Base-by-base conservation (phyloP, 2,888 invertebrate species). In the Brachynemurus nebulosus region DNA sequence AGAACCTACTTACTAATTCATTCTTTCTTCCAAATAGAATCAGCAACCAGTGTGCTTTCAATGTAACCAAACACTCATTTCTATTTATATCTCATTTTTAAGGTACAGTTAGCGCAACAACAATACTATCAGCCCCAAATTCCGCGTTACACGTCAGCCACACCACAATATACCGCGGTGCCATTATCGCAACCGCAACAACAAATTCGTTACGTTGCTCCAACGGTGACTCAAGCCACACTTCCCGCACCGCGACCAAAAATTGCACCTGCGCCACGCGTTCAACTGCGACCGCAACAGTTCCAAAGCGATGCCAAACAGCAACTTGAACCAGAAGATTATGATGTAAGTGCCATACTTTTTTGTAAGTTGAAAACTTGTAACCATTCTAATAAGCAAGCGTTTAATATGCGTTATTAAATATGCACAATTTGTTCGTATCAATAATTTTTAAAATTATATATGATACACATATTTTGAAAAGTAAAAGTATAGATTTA, bases 261-360 rank as follows among this genome's bases (percentile, higher is more conserved):
- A 14, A n/a, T n/a, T n/a, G 17, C 50, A 44, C 33, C 44, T 41
- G 3, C 48, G 44, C 25, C 48, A 48, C 44, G 39, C 45, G 40
- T 59, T 55, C 27, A 54, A 57, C 1, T 61, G 61, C 36, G 42
- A 9, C 60, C 61, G 7, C 69, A 70, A 46, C 48, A 47, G 18
- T n/a, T n/a, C n/a, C 45, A 43, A 17, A 45, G 47, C 34, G 66
- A 68, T 43, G 55, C 54, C 33, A 55, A 52, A n/a, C 56, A 55
- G 43, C 52, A 64, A 34, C 69, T 71, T 50, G 70, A 70, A 49
- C 64, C 66, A 51, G 79, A 79, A 54, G 80, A 81, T 55, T 80
- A 77, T 65, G 80, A 81, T 59, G 81, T 81, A 65, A 78, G 79
- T 70, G 40, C 23, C 8, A 25, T 25, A 11, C 11, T n/a, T n/a